Evolutionary conservation across 2,888 invertebrate genomes (phyloP), one percentile per base, ranked within the genome.

Genomic region (Amphimallon solstitiale): DNA sequence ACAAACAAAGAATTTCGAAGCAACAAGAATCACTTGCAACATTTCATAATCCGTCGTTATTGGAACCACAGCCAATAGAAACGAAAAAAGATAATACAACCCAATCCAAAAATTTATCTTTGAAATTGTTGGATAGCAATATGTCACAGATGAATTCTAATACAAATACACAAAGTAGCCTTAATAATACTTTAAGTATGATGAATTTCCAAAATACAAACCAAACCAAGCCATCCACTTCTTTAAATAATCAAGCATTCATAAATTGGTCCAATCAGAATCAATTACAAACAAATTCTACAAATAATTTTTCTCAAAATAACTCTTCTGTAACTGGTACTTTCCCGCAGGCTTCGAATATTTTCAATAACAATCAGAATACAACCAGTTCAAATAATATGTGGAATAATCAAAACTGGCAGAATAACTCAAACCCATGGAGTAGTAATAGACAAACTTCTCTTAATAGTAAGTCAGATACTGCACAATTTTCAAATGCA

Each of bases 1-100:
- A 90, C 60, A 90, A 90, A 73, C 87, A 89, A 75, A 85, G 90
- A 74, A 81, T 93, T 76, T 89, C 91, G 0, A 86, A 88, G 67
- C 90, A 92, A 73, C 92, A 92, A 78, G 92, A 92, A 72, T 84
- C 86, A 1, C 85, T 85, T 35, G 85, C 88, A 70, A 84, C 85
- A 65, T 81, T 88, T 46, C 83, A 86, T 12, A 83, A 84, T 19
- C 89, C 89, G 71, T 78, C 84, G 0, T 81, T 84, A 0, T 81
- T 86, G 21, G 79, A 80, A 23, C 84, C 85, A 14, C 77, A 76
- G 45, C 75, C 81, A 15, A 75, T 78, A 2, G 72, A 82, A 0
- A 79, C 29, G 21, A 63, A 83, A 0, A 78, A 80, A 0, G 81
- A 80, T 56, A 74, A 81, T 10, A 73, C 76, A 1, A 78, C 82